Evolutionary conservation across 2,797 vertebrate species (phyloP).

Genomic region (Intellagama lesueurii): DNA sequence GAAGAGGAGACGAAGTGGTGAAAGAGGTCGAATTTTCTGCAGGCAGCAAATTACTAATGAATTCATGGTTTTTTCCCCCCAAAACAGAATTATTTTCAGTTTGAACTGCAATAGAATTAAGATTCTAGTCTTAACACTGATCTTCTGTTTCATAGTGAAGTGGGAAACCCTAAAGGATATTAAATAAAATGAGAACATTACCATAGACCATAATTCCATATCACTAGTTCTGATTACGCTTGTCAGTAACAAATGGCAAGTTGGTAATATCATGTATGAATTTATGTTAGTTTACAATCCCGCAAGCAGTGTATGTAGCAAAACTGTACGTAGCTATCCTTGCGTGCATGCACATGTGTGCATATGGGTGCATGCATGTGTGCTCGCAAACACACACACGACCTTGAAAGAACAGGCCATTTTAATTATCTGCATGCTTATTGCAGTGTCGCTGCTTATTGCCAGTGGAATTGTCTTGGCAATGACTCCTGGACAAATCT

Average conservation of each 20-base stretch:
- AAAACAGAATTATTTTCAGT: no score
- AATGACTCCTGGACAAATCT: neutral
- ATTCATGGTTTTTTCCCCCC: no score
- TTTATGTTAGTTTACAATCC: neutral
- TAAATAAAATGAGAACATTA: neutral
- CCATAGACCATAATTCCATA: neutral
- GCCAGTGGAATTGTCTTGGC: neutral
- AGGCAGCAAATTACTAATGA: no score
- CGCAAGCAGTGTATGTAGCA: neutral
- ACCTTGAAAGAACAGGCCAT: neutral
- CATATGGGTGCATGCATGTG: no score
- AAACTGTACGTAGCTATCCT: neutral
- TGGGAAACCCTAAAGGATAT: neutral
- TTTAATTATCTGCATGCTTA: neutral
- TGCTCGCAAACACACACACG: rapidly evolving
- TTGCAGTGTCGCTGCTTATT: constrained; percentile 1
- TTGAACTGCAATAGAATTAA: no score
- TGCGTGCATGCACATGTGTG: no score
- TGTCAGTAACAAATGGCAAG: neutral
- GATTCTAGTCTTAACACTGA: no score
- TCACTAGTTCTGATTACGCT: neutral
- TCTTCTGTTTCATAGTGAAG: neutral
- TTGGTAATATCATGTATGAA: neutral
- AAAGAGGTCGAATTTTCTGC: no score
- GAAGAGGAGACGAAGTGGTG: no score